Base-by-base conservation (phyloP, 2,797 vertebrate species). In the Onychomys torridus region DNA sequence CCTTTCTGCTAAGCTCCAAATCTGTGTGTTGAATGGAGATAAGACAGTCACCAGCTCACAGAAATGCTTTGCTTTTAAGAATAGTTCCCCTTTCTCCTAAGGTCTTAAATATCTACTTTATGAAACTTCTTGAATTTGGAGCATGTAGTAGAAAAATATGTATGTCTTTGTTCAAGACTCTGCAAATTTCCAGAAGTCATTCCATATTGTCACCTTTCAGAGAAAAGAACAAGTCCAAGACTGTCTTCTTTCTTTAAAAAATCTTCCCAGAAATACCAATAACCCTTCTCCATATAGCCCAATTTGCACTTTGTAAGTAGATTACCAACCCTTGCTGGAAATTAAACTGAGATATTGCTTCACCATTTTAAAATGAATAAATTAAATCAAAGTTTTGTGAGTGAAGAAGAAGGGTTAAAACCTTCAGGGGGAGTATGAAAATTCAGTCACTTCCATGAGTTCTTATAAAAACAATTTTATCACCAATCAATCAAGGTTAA, bases 101-200 rank as follows among this genome's bases (percentile, higher is more conserved):
- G 34, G 32, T 92, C 23, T 21, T 87, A 23, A 57, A 23, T 63
- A 43, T 71, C 93, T 79, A 9, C 21, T 91, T 29, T 89, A 25
- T 93, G 79, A 86, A 29, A 95, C 37, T 12, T 95, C 32, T 49
- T 76, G 19, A 34, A 27, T 96, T 55, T 69, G 32, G 10, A 17
- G 37, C 25, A 91, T 71, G 16, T 55, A 89, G 86, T 40, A 78
- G 21, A 32, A 76, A 95, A 93, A 40, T 83, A 21, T 14, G 59
- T 93, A n/a, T 34, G 13, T 65, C 67, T 32, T 94, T 96, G 43
- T 34, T 87, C 37, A 91, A 83, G 16, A 27, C 29, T 90, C 49
- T 27, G 34, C 83, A 86, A 77, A 67, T 90, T 93, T 81, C 37
- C n/a, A 85, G 9, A 90, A 92, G 34, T 78, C 52, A 75, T 57